Evolutionary conservation across 2,113 vertebrate species (phyloP).

Genomic region (Petromus typicus): DNA sequence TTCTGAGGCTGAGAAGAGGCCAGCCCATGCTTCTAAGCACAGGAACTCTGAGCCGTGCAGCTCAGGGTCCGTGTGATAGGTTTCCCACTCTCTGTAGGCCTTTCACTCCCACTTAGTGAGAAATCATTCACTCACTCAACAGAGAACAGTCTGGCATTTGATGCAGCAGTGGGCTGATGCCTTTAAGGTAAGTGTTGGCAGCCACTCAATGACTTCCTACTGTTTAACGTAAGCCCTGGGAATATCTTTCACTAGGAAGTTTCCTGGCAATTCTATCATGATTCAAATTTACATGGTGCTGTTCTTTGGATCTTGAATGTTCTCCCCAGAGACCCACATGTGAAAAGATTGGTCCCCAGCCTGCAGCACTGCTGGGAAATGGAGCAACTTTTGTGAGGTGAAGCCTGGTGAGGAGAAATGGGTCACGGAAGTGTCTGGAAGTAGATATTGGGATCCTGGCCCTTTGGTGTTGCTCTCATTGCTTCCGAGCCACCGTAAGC

Average conservation of each 20-base stretch:
- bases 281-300: not conserved
- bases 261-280: not conserved
- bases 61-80: not conserved
- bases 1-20: not conserved
- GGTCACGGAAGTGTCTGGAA: not conserved
- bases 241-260: conserved; percentile 9
- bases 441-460: not conserved
- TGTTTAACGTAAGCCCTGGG: not conserved
- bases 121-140: not conserved
- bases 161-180: not conserved
- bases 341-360: not conserved
- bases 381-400: not conserved
- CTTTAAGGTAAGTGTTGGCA: not conserved
- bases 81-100: not conserved
- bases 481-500: not conserved
- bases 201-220: not conserved
- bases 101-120: not conserved
- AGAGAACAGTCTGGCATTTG: conserved; percentile 18
- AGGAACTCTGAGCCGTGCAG: not conserved
- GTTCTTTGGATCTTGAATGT: not conserved
- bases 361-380: not conserved
- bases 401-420: not conserved
- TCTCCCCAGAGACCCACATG: not conserved
- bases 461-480: not conserved
- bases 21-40: not conserved